Conservation (phyloP, 2,113 vertebrate species). For the Ammodytes dubius region DNA sequence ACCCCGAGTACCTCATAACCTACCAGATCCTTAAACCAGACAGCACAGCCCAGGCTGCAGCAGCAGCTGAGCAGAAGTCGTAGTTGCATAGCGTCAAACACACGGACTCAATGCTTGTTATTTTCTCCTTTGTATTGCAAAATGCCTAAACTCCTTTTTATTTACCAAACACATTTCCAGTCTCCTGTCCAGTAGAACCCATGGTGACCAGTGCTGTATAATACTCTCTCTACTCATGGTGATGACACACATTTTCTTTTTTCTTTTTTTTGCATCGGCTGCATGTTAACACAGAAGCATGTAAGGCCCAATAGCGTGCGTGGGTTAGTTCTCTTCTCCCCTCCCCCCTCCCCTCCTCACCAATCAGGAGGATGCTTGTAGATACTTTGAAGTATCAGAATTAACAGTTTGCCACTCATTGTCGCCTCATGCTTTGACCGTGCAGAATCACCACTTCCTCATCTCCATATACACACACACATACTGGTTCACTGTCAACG, state of each 20-base stretch:
- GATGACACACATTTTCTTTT: conserved; percentile 37
- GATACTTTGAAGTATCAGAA: conserved; percentile 60
- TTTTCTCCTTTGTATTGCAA: conserved; percentile 65
- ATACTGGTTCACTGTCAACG: conserved; percentile 28
- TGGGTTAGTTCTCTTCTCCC: conserved; percentile 55
- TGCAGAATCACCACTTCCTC: conserved; percentile 49
- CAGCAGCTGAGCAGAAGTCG: conserved; percentile 96
- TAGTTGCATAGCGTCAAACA: conserved; percentile 81
- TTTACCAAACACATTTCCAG: conserved; percentile 70
- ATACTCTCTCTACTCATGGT: conserved; percentile 59
- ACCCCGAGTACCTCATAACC: conserved; percentile 98
- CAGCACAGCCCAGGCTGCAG: conserved; percentile 89
- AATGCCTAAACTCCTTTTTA: conserved; percentile 64
- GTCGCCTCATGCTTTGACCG: conserved; percentile 49
- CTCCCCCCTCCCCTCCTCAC: conserved; percentile 21
- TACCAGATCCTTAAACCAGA: conserved; percentile 99
- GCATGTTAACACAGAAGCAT: conserved; percentile 80
- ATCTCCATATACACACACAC: conserved; percentile 10
- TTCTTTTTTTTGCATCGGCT: conserved; percentile 63
- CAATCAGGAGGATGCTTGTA: conserved; percentile 54
- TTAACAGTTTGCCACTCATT: conserved; percentile 47
- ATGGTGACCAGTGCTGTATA: conserved; percentile 74
- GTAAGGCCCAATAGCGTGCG: conserved; percentile 69
- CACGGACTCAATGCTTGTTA: conserved; percentile 55
- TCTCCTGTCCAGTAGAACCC: conserved; percentile 65